Evolutionary conservation across 2,113 vertebrate genomes (phyloP), one percentile per base, ranked within the genome.

Genomic region (Plestiodon gilberti): DNA sequence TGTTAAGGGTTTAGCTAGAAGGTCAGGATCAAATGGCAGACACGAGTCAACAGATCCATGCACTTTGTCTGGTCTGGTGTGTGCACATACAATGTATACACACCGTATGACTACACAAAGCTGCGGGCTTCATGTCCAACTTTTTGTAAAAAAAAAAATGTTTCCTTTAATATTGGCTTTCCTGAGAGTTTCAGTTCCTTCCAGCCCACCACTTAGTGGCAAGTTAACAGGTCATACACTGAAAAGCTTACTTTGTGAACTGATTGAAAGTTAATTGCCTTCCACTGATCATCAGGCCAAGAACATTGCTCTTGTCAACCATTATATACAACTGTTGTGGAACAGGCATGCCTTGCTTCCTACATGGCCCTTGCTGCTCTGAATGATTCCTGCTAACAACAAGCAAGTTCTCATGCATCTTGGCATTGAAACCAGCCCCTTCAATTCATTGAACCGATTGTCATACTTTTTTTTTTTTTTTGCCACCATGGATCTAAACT

Each of bases 231-330:
- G 89, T 88, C 18, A 52, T 59, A 25, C 0, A 0, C 64, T 87
- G 90, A 89, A 90, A 89, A 80, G 67, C 48, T 93, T 94, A 87
- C 86, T 93, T 94, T 88, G 88, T 90, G 48, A 28, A 17, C 87
- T 0, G 0, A 65, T 90, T 48, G 78, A 74, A 87, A 83, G 18
- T 35, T 48, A 13, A 38, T 82, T 80, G 23, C 69, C 55, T 88
- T 90, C 83, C 57, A 52, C 81, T 65, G 75, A 88, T 87, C n/a
- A 89, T 15, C 78, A 86, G 84, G 25, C 70, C 91, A 43, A 81
- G n/a, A 35, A 78, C 59, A 81, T 87, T 75, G 78, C 78, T 87
- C 52, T 82, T 90, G 0, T 69, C 64, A 88, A 64, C 40, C 82
- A 89, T 28, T 87, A 13, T 89, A 10, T 87, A 81, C 70, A 76